Evolutionary conservation across 2,797 vertebrate genomes (phyloP).

Genomic region (Microctenopoma stevenorrisi): DNA sequence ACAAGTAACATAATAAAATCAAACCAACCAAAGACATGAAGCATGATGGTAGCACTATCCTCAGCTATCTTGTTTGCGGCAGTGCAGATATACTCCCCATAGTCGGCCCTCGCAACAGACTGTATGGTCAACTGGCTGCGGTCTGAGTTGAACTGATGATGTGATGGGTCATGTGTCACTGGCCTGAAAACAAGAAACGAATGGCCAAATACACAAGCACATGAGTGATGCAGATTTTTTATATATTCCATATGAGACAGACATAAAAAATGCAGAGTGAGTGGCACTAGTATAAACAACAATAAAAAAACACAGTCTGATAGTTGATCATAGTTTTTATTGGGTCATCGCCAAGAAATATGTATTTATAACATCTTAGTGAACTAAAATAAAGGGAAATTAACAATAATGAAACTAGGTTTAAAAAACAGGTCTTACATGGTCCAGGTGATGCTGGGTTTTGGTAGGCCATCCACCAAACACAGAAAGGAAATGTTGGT

Average conservation of each 20-base stretch:
- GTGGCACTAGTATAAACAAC: background rate
- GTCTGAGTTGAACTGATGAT: constrained; percentile 82
- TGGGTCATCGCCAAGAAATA: background rate
- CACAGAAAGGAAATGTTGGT: constrained; percentile 77
- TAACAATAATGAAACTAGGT: no score
- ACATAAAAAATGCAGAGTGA: constrained; percentile 22
- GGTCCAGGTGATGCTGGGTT: constrained; percentile 81
- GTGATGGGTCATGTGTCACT: constrained; percentile 48
- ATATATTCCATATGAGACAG: background rate
- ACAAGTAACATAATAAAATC: background rate
- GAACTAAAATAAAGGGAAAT: background rate
- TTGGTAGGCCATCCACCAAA: constrained; percentile 77
- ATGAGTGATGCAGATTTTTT: background rate
- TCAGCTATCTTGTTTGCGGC: constrained; percentile 80
- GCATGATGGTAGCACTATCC: constrained; percentile 53
- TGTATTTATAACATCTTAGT: background rate
- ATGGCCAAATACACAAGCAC: constrained; percentile 1
- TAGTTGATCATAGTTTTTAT: background rate
- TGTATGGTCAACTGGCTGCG: constrained; percentile 76
- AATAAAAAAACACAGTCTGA: constrained; percentile 1
- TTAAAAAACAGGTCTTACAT: constrained; percentile 63
- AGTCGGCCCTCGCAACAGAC: constrained; percentile 71
- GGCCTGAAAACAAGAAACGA: constrained; percentile 67
- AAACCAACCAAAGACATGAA: constrained; percentile 80
- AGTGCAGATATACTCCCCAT: constrained; percentile 79